These are phyloP conservation scores for Ptychobarbus kaznakovi DNA, from an alignment of 2,797 vertebrate genomes.

Conservation along the genomic window DNA sequence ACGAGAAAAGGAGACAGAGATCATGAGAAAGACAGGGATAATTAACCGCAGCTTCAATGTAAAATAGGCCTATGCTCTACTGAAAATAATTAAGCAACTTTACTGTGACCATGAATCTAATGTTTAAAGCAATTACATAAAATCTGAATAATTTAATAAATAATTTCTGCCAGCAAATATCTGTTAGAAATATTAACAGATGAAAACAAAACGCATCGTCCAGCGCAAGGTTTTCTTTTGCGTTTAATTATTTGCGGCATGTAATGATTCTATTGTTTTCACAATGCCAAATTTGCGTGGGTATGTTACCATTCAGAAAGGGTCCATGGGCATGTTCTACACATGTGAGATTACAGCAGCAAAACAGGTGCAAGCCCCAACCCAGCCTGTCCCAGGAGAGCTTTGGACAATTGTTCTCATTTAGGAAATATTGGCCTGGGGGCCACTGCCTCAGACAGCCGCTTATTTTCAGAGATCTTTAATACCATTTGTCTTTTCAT, in stretches of 20 bases:
- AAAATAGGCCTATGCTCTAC: background rate
- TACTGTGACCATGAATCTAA: conserved; percentile 9
- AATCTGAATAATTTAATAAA: background rate
- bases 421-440: conserved; percentile 87
- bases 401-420: conserved; percentile 83
- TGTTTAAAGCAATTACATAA: background rate
- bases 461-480: conserved; percentile 36
- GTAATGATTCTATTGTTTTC: conserved; percentile 52
- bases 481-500: conserved; percentile 1
- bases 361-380: conserved; percentile 74
- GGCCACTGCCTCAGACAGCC: conserved; percentile 75
- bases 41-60: background rate
- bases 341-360: conserved; percentile 55
- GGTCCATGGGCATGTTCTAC: conserved; percentile 61
- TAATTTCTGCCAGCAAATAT: background rate
- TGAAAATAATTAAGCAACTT: background rate
- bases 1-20: background rate
- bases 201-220: background rate
- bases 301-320: conserved; percentile 47
- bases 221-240: background rate
- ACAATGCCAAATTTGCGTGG: conserved; percentile 49
- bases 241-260: conserved; percentile 15
- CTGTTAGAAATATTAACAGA: background rate
- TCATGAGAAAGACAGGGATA: background rate
- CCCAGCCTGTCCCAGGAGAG: conserved; percentile 73